phyloP scores from a whole-genome alignment of 1,140 invertebrate species.

The Periplaneta americana region DNA sequence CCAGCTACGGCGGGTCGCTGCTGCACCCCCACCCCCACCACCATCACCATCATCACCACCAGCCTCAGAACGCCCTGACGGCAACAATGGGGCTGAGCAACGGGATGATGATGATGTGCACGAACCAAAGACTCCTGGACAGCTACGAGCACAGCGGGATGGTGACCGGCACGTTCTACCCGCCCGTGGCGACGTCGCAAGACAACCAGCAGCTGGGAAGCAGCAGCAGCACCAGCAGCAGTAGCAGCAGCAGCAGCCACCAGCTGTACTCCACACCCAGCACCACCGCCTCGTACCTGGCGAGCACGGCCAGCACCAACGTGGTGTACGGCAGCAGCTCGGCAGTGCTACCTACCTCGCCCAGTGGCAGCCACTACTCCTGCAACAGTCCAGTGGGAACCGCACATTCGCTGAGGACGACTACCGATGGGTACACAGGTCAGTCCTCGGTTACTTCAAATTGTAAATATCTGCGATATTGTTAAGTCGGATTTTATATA shows the following conservation, averaged over 20 bases:
- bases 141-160: constrained; percentile 32
- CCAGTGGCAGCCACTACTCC: background rate
- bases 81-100: constrained; percentile 76
- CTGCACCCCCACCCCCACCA: constrained; percentile 16
- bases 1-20: background rate
- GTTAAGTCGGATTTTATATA: no score
- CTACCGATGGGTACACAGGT: background rate
- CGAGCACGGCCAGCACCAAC: background rate
- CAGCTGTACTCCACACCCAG: background rate
- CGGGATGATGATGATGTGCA: constrained; percentile 82
- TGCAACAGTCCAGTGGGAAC: background rate
- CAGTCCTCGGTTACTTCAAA: no score
- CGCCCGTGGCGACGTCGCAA: constrained; percentile 71
- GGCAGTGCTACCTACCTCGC: background rate
- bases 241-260: background rate
- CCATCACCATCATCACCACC: constrained; percentile 17
- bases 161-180: constrained; percentile 70
- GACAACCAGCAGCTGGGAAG: constrained; percentile 38
- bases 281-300: background rate
- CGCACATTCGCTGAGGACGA: background rate
- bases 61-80: constrained; percentile 37
- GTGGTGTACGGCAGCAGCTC: background rate
- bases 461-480: no score
- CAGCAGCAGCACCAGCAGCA: background rate
- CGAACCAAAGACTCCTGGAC: background rate